These are phyloP conservation scores for Catocala sponsa DNA, from an alignment of 2,888 invertebrate species.

Conservation along the genomic window DNA sequence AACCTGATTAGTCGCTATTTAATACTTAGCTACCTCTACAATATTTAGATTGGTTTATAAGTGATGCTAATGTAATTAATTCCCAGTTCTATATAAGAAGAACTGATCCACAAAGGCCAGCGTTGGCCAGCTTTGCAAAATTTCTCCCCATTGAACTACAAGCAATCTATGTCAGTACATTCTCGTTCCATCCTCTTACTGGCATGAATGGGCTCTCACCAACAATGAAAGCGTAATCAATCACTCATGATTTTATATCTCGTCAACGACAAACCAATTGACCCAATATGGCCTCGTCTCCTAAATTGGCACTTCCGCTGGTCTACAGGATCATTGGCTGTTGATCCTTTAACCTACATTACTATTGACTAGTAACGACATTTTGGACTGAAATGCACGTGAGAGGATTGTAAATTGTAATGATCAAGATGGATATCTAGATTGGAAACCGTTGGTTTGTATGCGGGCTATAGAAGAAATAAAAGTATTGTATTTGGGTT, in stretches of 20 bases:
- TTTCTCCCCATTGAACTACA: too few relatives aligned
- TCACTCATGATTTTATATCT: constrained; percentile 39
- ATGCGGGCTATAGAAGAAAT: constrained; percentile 20
- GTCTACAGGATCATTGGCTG: constrained; percentile 61
- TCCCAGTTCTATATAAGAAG: too few relatives aligned
- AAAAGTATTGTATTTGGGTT: too few relatives aligned
- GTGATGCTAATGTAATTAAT: too few relatives aligned
- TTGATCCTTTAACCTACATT: constrained; percentile 76
- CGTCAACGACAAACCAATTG: constrained; percentile 60
- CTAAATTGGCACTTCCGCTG: constrained; percentile 73
- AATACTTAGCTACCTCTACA: too few relatives aligned
- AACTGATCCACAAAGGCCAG: too few relatives aligned
- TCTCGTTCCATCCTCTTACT: background rate
- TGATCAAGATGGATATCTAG: constrained; percentile 27
- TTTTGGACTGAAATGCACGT: constrained; percentile 25
- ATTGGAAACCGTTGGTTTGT: constrained; percentile 19
- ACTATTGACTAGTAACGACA: too few relatives aligned
- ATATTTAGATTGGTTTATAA: too few relatives aligned
- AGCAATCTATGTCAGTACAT: too few relatives aligned
- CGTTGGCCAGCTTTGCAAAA: too few relatives aligned
- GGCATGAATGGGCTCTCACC: background rate
- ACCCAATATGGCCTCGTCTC: constrained; percentile 61
- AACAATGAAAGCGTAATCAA: constrained; percentile 30
- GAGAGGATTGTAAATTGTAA: constrained; percentile 24
- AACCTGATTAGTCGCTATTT: too few relatives aligned